phyloP scores from a whole-genome alignment of 2,888 invertebrate species.

The Plagiodera versicolora region DNA sequence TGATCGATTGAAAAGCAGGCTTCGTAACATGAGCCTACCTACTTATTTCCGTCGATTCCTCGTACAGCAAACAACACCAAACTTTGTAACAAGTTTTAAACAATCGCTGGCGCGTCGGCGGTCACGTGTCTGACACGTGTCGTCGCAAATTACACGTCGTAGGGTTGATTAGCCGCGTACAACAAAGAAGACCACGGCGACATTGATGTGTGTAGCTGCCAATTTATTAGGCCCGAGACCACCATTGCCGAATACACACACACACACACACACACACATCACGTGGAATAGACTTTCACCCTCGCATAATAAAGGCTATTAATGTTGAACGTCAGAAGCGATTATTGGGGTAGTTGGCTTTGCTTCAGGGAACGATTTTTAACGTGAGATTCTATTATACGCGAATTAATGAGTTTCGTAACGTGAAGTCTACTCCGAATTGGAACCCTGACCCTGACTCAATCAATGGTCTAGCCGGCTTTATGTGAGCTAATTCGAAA shows the following conservation, averaged over 20 bases:
- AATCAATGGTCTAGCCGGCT: background rate
- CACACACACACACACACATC: slow-evolving; percentile 12
- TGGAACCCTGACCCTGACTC: background rate
- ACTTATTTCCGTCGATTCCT: slow-evolving; percentile 34
- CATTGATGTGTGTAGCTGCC: slow-evolving; percentile 57
- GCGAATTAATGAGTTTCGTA: slow-evolving; percentile 26
- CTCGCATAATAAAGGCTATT: slow-evolving; percentile 49
- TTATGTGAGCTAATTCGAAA: background rate
- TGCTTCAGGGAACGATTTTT: slow-evolving; percentile 29
- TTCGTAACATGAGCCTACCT: slow-evolving; percentile 7
- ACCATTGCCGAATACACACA: slow-evolving; percentile 37
- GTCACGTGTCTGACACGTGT: slow-evolving; percentile 52
- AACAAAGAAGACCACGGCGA: slow-evolving; percentile 53
- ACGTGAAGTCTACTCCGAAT: background rate
- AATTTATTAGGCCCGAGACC: slow-evolving; percentile 53
- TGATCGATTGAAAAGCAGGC: background rate
- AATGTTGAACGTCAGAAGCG: slow-evolving; percentile 44
- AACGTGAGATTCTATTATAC: slow-evolving; percentile 24
- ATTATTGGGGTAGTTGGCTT: slow-evolving; percentile 45
- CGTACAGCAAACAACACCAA: slow-evolving; percentile 43
- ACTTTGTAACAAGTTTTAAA: slow-evolving; percentile 53
- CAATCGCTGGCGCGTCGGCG: slow-evolving; percentile 46
- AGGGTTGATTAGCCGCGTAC: slow-evolving; percentile 50
- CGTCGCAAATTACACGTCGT: slow-evolving; percentile 52
- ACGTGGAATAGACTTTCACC: slow-evolving; percentile 35